phyloP scores from a whole-genome alignment of 2,113 vertebrate species.

The Columbina picui region DNA sequence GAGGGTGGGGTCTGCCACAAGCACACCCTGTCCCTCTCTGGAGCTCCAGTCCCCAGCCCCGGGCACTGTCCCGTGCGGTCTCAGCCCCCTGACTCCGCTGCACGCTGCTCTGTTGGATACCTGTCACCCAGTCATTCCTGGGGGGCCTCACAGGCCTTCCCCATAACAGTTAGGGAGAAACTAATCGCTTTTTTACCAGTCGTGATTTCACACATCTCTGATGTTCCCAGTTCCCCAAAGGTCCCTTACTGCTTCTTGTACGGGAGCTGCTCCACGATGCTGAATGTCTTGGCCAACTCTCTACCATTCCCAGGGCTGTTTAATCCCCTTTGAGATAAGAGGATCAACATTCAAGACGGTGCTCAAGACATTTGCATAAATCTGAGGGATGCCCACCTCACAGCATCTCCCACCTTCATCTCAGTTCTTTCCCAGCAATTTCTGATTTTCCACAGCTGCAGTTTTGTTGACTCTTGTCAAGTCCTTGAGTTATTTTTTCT shows the following conservation, averaged over 20 bases:
- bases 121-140: background rate
- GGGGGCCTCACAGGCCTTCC: background rate
- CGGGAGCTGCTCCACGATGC: background rate
- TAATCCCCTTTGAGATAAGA: background rate
- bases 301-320: background rate
- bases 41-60: background rate
- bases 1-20: background rate
- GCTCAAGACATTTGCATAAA: background rate
- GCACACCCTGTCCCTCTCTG: background rate
- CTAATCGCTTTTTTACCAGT: background rate
- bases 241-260: background rate
- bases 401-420: background rate
- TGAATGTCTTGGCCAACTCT: background rate
- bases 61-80: rapidly evolving
- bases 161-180: background rate
- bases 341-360: background rate
- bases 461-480: background rate
- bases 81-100: background rate
- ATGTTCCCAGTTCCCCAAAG: background rate
- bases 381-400: background rate
- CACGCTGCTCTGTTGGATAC: background rate
- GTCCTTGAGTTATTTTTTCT: background rate
- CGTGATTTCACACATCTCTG: background rate
- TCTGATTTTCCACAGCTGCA: background rate
- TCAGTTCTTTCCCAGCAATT: background rate